A percentile compares a stretch with the other conserved stretches of the same genome.
Conservation (phyloP, 2,113 vertebrate species). For the Leptodactylus fuscus region DNA sequence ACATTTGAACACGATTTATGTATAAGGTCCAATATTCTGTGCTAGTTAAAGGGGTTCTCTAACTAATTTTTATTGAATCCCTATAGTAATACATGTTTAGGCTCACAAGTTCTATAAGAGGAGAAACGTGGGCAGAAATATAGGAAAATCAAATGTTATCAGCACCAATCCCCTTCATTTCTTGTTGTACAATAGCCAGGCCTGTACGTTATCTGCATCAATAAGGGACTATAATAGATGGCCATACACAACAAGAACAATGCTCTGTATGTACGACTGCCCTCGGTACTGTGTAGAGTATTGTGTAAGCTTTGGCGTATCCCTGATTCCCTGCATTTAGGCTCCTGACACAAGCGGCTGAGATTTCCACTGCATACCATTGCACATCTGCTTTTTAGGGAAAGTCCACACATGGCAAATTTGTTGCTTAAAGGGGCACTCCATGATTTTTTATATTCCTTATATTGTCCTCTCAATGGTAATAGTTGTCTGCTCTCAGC, state of each 20-base stretch:
- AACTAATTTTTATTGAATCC: too few relatives aligned
- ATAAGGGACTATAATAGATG: neutral
- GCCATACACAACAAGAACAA: neutral
- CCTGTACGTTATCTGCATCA: neutral
- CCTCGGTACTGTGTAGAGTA: neutral
- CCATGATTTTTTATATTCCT: too few relatives aligned
- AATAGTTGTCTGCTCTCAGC: too few relatives aligned
- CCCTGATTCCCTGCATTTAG: neutral
- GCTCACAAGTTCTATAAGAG: neutral
- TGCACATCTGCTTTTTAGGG: neutral
- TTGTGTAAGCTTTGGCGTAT: neutral
- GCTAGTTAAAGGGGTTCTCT: too few relatives aligned
- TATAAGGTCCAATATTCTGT: too few relatives aligned
- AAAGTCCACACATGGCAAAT: neutral
- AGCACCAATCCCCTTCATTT: neutral
- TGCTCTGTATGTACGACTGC: neutral
- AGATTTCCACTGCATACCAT: neutral
- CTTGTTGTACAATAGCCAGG: neutral
- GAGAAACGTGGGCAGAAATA: neutral
- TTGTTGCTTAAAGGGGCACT: neutral
- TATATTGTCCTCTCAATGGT: too few relatives aligned
- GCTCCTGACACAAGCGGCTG: neutral
- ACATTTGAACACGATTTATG: too few relatives aligned
- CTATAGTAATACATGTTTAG: too few relatives aligned
- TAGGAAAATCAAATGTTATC: neutral